A percentile compares a stretch with the other conserved stretches of the same genome.
These are phyloP conservation scores for Hyperoplus lanceolatus DNA, from an alignment of 2,797 vertebrate species.

Conservation along the genomic window DNA sequence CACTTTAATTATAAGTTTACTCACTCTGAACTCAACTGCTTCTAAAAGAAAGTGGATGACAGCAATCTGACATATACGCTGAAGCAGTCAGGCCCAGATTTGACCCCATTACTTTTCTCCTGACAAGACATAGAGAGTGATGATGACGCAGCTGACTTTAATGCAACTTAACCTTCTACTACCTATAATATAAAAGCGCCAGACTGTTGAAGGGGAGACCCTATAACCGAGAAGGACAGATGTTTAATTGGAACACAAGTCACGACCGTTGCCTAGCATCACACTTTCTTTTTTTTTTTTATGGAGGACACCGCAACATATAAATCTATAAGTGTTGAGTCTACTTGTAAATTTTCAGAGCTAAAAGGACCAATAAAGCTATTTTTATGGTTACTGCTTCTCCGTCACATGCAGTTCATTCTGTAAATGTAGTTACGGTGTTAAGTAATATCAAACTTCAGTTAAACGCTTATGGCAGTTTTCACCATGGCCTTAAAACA, in stretches of 20 bases:
- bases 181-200: slow-evolving; percentile 16
- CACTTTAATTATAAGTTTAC: not conserved
- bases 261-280: slow-evolving; percentile 32
- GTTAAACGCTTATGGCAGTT: slow-evolving; percentile 4
- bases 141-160: slow-evolving; percentile 30
- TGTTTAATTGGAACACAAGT: slow-evolving; percentile 57
- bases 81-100: slow-evolving; percentile 3
- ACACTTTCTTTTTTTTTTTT: too few relatives aligned
- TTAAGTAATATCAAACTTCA: slow-evolving; percentile 21
- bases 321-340: slow-evolving; percentile 45
- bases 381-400: slow-evolving; percentile 54
- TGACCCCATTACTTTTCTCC: slow-evolving; percentile 25
- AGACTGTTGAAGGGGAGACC: slow-evolving; percentile 10
- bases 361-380: slow-evolving; percentile 46
- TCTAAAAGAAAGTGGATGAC: not conserved
- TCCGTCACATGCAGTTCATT: slow-evolving; percentile 38
- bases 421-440: slow-evolving; percentile 10
- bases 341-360: slow-evolving; percentile 37
- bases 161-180: slow-evolving; percentile 13
- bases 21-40: not conserved
- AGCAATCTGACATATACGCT: not conserved
- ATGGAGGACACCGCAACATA: slow-evolving; percentile 44
- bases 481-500: slow-evolving; percentile 1
- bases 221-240: slow-evolving; percentile 21
- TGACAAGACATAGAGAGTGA: slow-evolving; percentile 13